phyloP scores from a whole-genome alignment of 2,888 invertebrate genomes.

The Stenurella melanura region DNA sequence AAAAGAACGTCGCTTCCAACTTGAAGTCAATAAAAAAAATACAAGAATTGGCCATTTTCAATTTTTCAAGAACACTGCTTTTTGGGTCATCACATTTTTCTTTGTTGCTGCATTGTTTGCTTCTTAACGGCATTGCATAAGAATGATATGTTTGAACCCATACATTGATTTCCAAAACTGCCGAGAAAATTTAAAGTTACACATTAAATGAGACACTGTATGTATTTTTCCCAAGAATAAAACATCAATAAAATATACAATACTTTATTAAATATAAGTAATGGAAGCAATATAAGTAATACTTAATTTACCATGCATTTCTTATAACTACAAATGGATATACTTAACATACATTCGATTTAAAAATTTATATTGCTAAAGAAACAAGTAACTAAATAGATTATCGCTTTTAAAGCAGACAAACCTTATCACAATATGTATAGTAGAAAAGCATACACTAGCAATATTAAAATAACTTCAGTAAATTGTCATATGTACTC shows the following conservation, averaged over 20 bases:
- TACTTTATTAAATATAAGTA: slow-evolving; percentile 50
- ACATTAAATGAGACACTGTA: no score
- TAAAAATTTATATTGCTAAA: slow-evolving; percentile 40
- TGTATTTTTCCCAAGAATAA: neutral
- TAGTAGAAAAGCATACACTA: slow-evolving; percentile 37
- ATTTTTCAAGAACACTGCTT: no score
- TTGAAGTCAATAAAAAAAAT: no score
- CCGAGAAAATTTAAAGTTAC: no score
- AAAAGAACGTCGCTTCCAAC: no score
- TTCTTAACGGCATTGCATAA: no score
- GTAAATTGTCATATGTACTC: slow-evolving; percentile 33
- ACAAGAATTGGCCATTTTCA: no score
- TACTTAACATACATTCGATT: slow-evolving; percentile 41
- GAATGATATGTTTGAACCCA: no score
- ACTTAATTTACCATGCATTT: slow-evolving; percentile 51
- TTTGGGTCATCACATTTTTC: no score
- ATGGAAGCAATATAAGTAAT: slow-evolving; percentile 56
- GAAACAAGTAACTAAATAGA: slow-evolving; percentile 32
- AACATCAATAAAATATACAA: slow-evolving; percentile 44
- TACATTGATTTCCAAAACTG: no score
- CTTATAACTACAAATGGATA: slow-evolving; percentile 36
- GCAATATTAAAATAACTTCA: slow-evolving; percentile 32
- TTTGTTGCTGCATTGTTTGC: no score
- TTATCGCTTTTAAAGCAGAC: slow-evolving; percentile 44
- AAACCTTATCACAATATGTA: slow-evolving; percentile 49